Base-by-base conservation (phyloP, 2,113 vertebrate species). In the Chloropsis hardwickii region DNA sequence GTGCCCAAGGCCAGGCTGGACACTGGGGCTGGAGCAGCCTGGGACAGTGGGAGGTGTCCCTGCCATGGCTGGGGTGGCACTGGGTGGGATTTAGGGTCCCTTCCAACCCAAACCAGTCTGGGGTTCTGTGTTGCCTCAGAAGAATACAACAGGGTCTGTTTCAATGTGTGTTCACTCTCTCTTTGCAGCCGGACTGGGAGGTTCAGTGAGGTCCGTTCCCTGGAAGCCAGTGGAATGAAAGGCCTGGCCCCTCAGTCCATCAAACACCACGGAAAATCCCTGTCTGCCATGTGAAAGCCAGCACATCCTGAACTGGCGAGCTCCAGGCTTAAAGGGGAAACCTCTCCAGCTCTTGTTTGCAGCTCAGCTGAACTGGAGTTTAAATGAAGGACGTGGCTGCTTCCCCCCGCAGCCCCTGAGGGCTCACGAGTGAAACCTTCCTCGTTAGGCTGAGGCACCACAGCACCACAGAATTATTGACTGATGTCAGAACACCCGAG, bases 51-150 rank as follows among this genome's bases (percentile, higher is more conserved):
- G 0, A 86, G 72, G 17, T 31, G 62, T 37, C 62, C 53, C 53
- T 76, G 71, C 25, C 51, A 42, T 16, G 61, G 53, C 51, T 17
- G 17, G 22, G 21, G 11, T 23, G 25, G 11, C 0, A 18, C 2
- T 6, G 40, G 29, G 1, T 5, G 33, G 1, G 12, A 0, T 86
- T 2, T 33, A 0, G 2, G 23, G 22, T 28, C 18, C 11, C 22
- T 44, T 3, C 23, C 4, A 28, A 6, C 33, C 28, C 54, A 37
- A 22, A 18, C 12, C 28, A 4, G 2, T 0, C 33, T 19, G 22
- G 14, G 22, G 39, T 45, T 69, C 53, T 42, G 0, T 9, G 39
- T 5, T 44, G 14, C 50, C 48, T 42, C 51, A 25, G 6, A 61
- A 62, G 23, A 72, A 42, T 2, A 25, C 23, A 18, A 1, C 27